These are phyloP conservation scores for Jacana jacana DNA, from an alignment of 2,113 vertebrate species.

Conservation along the genomic window DNA sequence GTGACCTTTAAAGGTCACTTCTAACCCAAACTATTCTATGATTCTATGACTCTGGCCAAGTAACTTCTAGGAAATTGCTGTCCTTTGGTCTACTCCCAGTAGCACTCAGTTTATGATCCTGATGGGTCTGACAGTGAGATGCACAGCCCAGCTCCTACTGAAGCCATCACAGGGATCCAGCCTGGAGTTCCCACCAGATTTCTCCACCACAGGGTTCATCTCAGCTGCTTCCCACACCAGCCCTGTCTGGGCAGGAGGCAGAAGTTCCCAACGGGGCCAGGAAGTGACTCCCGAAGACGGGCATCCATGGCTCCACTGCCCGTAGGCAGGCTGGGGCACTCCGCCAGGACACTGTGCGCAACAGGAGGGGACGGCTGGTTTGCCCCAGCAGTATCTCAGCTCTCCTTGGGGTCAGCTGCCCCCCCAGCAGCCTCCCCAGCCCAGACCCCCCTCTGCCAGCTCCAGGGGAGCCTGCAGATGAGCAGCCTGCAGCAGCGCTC, in stretches of 20 bases:
- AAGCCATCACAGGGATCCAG: not conserved
- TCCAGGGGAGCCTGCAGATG: not conserved
- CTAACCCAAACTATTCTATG: not conserved
- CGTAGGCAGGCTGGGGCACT: not conserved
- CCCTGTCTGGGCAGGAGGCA: not conserved
- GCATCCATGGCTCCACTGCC: fast-evolving
- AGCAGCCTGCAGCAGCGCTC: not conserved
- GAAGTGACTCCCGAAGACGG: fast-evolving
- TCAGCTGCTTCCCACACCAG: not conserved
- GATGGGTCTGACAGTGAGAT: not conserved
- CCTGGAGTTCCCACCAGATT: not conserved
- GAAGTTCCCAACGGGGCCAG: not conserved
- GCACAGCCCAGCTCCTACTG: not conserved
- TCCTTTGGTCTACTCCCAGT: not conserved
- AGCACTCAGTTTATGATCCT: not conserved
- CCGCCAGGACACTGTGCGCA: not conserved
- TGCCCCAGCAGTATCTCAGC: not conserved
- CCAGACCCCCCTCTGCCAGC: not conserved
- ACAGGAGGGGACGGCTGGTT: not conserved
- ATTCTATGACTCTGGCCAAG: not conserved
- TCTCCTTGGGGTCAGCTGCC: not conserved
- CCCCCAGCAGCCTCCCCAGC: not conserved
- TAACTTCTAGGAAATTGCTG: not conserved
- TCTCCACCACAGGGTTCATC: not conserved
- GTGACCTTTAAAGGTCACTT: not conserved